Evolutionary conservation across 2,888 invertebrate species (phyloP).

Genomic region (Macaria notata): DNA sequence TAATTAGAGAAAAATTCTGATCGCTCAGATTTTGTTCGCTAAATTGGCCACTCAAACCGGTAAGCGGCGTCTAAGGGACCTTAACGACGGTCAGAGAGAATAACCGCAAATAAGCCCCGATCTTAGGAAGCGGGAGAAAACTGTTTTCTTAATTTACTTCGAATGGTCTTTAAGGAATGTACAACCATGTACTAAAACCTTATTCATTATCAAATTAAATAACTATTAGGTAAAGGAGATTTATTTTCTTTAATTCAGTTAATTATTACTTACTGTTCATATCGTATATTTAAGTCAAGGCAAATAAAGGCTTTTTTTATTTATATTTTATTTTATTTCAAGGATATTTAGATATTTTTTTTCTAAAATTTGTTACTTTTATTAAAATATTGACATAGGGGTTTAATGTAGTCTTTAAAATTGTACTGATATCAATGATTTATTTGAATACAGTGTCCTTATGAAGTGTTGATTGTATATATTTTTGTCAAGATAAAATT

Average conservation of each 20-base stretch:
- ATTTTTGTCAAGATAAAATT: background rate
- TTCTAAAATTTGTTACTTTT: background rate
- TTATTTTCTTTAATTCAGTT: too few relatives aligned
- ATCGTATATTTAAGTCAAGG: too few relatives aligned
- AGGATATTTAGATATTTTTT: too few relatives aligned
- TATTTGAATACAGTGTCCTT: too few relatives aligned
- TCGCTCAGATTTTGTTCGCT: constrained; percentile 77
- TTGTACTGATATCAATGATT: too few relatives aligned
- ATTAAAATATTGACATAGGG: background rate
- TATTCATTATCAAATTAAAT: too few relatives aligned
- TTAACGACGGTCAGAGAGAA: constrained; percentile 82
- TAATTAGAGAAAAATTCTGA: constrained; percentile 81
- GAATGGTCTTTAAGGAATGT: constrained; percentile 64
- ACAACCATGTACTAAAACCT: too few relatives aligned
- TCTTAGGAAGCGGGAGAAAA: constrained; percentile 74
- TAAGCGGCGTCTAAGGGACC: constrained; percentile 78
- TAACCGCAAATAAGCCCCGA: constrained; percentile 82
- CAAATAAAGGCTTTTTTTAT: too few relatives aligned
- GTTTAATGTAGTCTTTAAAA: too few relatives aligned
- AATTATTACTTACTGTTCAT: too few relatives aligned
- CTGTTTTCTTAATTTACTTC: constrained; percentile 77
- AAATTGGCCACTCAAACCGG: constrained; percentile 81
- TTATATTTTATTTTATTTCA: too few relatives aligned
- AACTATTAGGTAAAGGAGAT: too few relatives aligned
- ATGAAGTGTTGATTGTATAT: background rate